Conservation (phyloP, 1,140 invertebrate genomes). For the Drosophila neocordata region DNA sequence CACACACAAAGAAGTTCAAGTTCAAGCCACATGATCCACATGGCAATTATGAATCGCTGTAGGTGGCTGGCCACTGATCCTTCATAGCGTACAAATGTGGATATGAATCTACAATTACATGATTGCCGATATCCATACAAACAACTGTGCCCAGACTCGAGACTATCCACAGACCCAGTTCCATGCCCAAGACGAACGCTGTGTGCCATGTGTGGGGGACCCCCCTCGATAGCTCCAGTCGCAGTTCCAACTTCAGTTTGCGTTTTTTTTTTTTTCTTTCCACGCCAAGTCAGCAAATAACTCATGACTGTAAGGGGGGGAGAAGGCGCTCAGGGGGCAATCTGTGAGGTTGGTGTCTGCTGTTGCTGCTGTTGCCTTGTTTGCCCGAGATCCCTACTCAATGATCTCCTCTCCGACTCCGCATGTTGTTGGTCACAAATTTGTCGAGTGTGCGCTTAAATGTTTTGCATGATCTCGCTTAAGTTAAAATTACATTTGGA, state of each 20-base stretch:
- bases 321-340: neutral
- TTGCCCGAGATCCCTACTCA: conserved; percentile 35
- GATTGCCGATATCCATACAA: conserved; percentile 51
- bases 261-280: conserved; percentile 19
- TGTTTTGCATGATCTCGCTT: conserved; percentile 58
- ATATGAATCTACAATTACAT: conserved; percentile 71
- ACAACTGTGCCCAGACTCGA: conserved; percentile 42
- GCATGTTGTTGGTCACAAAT: conserved; percentile 55
- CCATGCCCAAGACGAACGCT: conserved; percentile 13
- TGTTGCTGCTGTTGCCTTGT: neutral
- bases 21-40: conserved; percentile 44
- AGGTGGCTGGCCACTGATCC: conserved; percentile 43
- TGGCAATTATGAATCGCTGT: conserved; percentile 53
- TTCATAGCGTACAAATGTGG: conserved; percentile 27
- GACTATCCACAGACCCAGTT: neutral
- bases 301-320: conserved; percentile 14
- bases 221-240: conserved; percentile 18
- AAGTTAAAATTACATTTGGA: neutral
- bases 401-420: conserved; percentile 32
- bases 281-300: conserved; percentile 68
- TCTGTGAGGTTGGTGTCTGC: neutral
- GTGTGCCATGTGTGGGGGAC: conserved; percentile 48
- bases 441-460: conserved; percentile 80
- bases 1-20: conserved; percentile 42
- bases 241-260: conserved; percentile 31